Evolutionary conservation across 1,140 invertebrate species (phyloP), one percentile per base, ranked within the genome.

Genomic region (Pseudachorutes palmiensis): DNA sequence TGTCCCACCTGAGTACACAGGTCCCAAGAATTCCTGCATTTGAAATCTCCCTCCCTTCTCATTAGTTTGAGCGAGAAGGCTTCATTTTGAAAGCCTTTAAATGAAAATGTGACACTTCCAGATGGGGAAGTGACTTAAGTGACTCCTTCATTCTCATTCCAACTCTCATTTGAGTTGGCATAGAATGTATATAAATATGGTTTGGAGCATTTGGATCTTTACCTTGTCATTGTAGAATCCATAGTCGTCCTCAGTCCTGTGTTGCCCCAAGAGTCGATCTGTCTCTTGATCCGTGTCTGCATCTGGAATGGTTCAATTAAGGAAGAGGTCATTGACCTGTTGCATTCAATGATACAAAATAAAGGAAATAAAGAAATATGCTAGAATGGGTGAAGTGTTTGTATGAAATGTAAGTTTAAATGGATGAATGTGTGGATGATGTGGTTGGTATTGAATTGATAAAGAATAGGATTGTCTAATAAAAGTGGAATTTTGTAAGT

Each of bases 261-360:
- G 91, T 77, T 93, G 90, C 2, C 91, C 91, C 30, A 94, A 82
- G 55, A 94, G 80, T 74, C 91, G 81, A 79, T 94, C 92, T 22
- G 92, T 94, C 80, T 94, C 92, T 64, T 91, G 81, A 76, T 92
- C 90, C 0, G 90, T 92, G 72, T 92, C 90, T 9, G 89, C 88
- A 79, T 92, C 90, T 75, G 67, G 26, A 66, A 61, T n/a, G 28
- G n/a, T n/a, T 22, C 60, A 36, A 66, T 51, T 26, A 64, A 68
- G 19, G 5, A 12, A 51, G 31, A 55, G 28, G 55, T 58, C 5
- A 29, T 58, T 22, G 5, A 58, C 12, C n/a, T 58, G 55, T 29
- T 58, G 55, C n/a, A 58, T 48, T 14, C 45, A 48, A n/a, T 14
- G 14, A n/a, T n/a, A 48, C 14, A 48, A 48, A n/a, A 48, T 14